phyloP scores from a whole-genome alignment of 64 coral and sea anemone genomes.

The Pocillopora verrucosa region DNA sequence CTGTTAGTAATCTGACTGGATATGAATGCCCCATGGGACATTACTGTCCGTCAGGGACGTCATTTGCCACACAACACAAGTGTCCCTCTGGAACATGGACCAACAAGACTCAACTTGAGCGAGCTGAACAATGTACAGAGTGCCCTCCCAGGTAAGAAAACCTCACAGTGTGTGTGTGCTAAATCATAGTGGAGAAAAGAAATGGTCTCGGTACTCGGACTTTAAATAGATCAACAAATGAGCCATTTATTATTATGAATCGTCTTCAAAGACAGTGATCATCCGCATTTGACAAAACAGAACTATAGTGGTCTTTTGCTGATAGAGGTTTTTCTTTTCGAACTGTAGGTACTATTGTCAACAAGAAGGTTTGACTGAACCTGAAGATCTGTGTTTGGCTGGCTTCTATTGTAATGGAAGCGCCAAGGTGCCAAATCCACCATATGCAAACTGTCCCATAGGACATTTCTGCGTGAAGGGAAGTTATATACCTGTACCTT shows the following conservation, averaged over 20 bases:
- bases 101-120: conserved; percentile 73
- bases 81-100: conserved; percentile 93
- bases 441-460: conserved; percentile 72
- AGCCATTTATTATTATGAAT: too few species aligned
- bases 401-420: conserved; percentile 89
- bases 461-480: conserved; percentile 88
- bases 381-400: conserved; percentile 80
- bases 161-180: neutral
- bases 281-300: too few species aligned
- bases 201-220: too few species aligned
- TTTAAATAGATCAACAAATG: too few species aligned
- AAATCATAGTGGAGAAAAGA: too few species aligned
- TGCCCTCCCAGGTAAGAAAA: conserved; percentile 82
- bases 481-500: conserved; percentile 78
- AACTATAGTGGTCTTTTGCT: neutral
- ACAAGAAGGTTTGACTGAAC: conserved; percentile 60
- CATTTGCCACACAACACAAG: conserved; percentile 85
- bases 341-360: conserved; percentile 81
- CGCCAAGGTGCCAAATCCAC: conserved; percentile 71
- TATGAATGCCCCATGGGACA: conserved; percentile 84
- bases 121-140: conserved; percentile 64
- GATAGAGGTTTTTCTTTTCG: neutral
- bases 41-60: conserved; percentile 79
- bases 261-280: too few species aligned
- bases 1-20: conserved; percentile 40